phyloP scores from a whole-genome alignment of 2,888 invertebrate species.

The Brachypalpus laphriformis region DNA sequence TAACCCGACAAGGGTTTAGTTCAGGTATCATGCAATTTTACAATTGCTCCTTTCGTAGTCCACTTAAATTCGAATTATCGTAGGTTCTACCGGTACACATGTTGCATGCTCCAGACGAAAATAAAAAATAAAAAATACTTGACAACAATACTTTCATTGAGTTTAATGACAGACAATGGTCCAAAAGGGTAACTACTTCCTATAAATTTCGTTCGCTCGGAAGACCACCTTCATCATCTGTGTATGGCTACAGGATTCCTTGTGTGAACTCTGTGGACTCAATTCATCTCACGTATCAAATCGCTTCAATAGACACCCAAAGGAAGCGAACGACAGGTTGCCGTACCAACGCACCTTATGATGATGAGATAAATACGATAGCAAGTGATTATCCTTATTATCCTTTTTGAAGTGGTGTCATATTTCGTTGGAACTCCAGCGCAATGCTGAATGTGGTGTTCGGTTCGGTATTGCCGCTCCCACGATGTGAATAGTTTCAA shows the following conservation, averaged over 20 bases:
- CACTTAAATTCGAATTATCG: conserved; percentile 71
- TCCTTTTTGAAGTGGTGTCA: conserved; percentile 73
- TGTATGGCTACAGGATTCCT: conserved; percentile 41
- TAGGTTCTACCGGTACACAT: conserved; percentile 61
- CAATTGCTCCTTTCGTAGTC: conserved; percentile 56
- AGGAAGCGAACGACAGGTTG: conserved; percentile 66
- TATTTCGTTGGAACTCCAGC: conserved; percentile 47
- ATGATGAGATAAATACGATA: conserved; percentile 72
- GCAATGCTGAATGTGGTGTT: conserved; percentile 31
- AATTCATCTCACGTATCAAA: conserved; percentile 74
- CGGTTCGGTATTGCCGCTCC: conserved; percentile 57
- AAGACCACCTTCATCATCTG: conserved; percentile 48
- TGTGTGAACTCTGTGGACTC: conserved; percentile 59
- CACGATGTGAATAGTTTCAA: conserved; percentile 72
- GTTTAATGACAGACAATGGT: conserved; percentile 64
- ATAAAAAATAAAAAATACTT: conserved; percentile 19
- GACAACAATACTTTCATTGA: conserved; percentile 54
- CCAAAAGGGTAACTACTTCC: conserved; percentile 72
- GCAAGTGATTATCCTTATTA: conserved; percentile 74
- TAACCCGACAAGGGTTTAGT: conserved; percentile 40
- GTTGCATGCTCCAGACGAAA: conserved; percentile 46
- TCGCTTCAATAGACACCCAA: conserved; percentile 70
- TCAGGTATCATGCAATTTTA: conserved; percentile 63
- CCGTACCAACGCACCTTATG: conserved; percentile 66
- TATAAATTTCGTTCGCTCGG: conserved; percentile 49